Evolutionary conservation across 2,888 invertebrate genomes (phyloP).

Genomic region (Drosophila imparisetae): DNA sequence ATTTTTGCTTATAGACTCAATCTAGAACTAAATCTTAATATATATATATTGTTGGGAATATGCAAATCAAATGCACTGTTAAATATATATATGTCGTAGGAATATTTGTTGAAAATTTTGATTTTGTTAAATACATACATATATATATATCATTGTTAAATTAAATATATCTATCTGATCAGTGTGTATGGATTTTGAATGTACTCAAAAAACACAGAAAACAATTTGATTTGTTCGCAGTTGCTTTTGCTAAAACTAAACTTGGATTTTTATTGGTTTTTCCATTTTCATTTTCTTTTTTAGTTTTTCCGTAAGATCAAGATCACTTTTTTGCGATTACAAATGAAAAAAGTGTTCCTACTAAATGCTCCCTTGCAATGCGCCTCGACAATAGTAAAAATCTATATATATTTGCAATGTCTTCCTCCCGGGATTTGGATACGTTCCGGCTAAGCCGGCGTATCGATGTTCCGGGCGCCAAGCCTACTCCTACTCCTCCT

Average conservation of each 20-base stretch:
- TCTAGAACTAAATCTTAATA: slow-evolving; percentile 22
- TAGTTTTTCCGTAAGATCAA: slow-evolving; percentile 67
- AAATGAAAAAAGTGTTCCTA: slow-evolving; percentile 59
- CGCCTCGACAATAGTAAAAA: slow-evolving; percentile 51
- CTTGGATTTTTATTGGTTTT: slow-evolving; percentile 26
- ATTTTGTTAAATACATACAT: slow-evolving; percentile 24
- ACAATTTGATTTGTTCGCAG: slow-evolving; percentile 67
- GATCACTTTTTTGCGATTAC: slow-evolving; percentile 71
- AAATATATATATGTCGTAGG: slow-evolving; percentile 45
- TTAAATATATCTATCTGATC: slow-evolving; percentile 9
- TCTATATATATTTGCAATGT: slow-evolving; percentile 45
- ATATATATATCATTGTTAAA: slow-evolving; percentile 19
- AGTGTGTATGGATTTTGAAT: slow-evolving; percentile 20
- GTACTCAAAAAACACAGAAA: slow-evolving; percentile 66
- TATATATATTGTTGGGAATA: slow-evolving; percentile 59
- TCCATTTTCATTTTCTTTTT: background rate
- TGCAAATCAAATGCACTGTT: slow-evolving; percentile 60
- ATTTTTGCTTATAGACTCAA: slow-evolving; percentile 12
- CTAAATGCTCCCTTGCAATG: slow-evolving; percentile 61
- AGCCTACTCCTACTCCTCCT: background rate
- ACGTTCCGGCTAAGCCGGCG: slow-evolving; percentile 44
- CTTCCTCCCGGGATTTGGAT: slow-evolving; percentile 32
- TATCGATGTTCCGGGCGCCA: slow-evolving; percentile 15
- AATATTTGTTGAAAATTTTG: slow-evolving; percentile 58
- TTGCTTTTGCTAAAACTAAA: slow-evolving; percentile 59